Conservation (phyloP, 1,140 invertebrate genomes). For the Glossosoma conforme region DNA sequence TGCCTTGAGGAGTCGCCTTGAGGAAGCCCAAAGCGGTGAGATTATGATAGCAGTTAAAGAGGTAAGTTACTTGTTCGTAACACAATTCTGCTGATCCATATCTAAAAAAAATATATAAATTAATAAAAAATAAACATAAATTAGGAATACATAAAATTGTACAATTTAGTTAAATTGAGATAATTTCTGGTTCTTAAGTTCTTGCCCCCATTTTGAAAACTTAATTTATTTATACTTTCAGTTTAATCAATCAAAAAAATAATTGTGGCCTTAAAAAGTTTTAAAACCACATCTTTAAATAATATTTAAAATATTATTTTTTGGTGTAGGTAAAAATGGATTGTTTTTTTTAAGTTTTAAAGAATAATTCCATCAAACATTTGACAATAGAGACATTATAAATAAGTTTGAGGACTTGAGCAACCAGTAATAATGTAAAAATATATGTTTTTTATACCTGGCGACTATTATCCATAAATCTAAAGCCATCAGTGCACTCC, state of each 20-base stretch:
- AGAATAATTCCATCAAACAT: background rate
- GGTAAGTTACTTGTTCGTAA: constrained; percentile 7
- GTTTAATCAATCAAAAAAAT: background rate
- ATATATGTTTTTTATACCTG: constrained; percentile 17
- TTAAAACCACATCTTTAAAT: background rate
- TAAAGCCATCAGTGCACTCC: constrained; percentile 14
- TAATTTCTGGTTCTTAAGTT: no score
- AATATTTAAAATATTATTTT: background rate
- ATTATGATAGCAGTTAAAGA: constrained; percentile 8
- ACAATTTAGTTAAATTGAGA: background rate
- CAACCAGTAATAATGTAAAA: background rate
- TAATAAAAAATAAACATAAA: background rate
- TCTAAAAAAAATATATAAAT: constrained; percentile 14
- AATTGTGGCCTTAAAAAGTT: background rate
- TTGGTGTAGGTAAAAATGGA: background rate
- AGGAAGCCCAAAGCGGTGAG: background rate
- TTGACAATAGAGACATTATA: background rate
- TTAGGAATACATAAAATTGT: background rate
- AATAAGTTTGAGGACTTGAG: background rate
- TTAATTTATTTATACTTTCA: background rate
- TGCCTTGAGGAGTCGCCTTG: constrained; percentile 16
- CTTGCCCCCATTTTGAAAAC: no score
- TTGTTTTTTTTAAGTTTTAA: background rate
- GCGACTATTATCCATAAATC: constrained; percentile 24
- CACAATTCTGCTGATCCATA: constrained; percentile 20